Percentiles rank a stretch among this genome's conserved stretches.
These are phyloP conservation scores for Lasioglossum pauxillum DNA, from an alignment of 2,888 invertebrate species.

Conservation along the genomic window DNA sequence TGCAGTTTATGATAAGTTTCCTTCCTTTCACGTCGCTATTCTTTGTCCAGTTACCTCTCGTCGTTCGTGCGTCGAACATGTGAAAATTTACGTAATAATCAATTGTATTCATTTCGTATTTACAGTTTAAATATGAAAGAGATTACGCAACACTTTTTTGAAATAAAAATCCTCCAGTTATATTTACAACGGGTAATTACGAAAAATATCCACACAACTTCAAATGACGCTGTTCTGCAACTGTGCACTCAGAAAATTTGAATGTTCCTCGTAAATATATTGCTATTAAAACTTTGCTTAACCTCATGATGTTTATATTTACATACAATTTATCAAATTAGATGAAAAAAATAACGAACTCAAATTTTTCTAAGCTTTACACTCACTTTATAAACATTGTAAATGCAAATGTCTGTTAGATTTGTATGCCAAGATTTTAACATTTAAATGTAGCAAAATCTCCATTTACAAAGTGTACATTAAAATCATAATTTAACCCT, in stretches of 20 bases:
- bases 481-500: neutral
- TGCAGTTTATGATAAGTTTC: conserved; percentile 55
- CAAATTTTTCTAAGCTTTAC: neutral
- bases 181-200: conserved; percentile 18
- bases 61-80: neutral
- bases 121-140: neutral
- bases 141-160: neutral
- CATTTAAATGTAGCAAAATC: no score
- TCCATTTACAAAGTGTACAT: neutral
- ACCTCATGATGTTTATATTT: neutral
- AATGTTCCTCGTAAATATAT: neutral
- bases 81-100: neutral
- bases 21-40: conserved; percentile 1
- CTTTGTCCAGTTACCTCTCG: conserved; percentile 23
- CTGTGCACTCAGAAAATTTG: neutral
- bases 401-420: neutral
- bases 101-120: neutral
- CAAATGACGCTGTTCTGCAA: neutral
- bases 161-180: neutral
- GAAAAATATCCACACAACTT: neutral
- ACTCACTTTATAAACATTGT: neutral
- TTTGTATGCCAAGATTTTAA: neutral
- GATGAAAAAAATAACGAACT: neutral
- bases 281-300: neutral
- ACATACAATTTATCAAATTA: neutral